phyloP scores from a whole-genome alignment of 2,888 invertebrate genomes.

The Pardosa pseudoannulata region DNA sequence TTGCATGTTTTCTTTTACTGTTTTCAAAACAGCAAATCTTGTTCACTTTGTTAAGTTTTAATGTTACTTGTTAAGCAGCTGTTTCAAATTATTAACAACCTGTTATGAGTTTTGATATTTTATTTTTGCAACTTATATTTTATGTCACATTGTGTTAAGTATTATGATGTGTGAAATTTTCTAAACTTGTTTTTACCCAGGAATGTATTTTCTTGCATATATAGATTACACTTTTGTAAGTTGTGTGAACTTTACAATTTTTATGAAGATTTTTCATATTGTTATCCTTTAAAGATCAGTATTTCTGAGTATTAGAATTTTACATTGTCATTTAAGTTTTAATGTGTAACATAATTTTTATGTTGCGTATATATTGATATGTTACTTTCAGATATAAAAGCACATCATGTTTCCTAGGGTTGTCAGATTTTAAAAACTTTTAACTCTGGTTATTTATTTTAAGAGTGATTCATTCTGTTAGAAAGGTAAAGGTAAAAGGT shows the following conservation, averaged over 20 bases:
- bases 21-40: conserved; percentile 34
- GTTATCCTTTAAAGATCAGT: conserved; percentile 4
- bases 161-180: neutral
- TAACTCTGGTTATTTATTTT: too few relatives aligned
- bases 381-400: neutral
- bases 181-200: neutral
- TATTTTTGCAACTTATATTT: conserved; percentile 52
- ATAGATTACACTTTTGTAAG: neutral
- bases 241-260: neutral
- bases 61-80: conserved; percentile 62
- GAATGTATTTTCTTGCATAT: neutral
- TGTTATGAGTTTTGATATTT: conserved; percentile 58
- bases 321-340: neutral
- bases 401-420: neutral
- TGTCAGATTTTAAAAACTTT: neutral
- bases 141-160: conserved; percentile 7
- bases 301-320: conserved; percentile 5
- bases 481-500: too few relatives aligned
- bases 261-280: neutral
- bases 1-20: conserved; percentile 16
- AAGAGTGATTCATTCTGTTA: too few relatives aligned
- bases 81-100: conserved; percentile 54
- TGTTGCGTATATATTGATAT: neutral
- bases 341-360: neutral
- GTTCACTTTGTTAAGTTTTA: conserved; percentile 66